phyloP scores from a whole-genome alignment of 1,140 invertebrate genomes.

The Neotoxoptera formosana region DNA sequence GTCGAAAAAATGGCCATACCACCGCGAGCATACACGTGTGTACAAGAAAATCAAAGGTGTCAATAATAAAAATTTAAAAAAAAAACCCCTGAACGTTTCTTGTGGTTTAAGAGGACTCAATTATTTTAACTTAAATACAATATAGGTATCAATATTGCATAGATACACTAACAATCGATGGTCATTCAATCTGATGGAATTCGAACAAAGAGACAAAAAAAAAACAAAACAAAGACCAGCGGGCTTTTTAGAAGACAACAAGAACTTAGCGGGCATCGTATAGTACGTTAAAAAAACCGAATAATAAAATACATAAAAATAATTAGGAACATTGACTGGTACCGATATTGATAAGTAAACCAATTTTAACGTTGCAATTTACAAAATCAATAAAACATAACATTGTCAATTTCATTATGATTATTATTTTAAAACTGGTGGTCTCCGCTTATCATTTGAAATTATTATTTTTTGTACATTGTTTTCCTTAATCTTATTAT shows the following conservation, averaged over 20 bases:
- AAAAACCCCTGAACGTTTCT: background rate
- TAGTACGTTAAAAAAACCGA: background rate
- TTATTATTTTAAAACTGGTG: background rate
- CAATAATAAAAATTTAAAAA: background rate
- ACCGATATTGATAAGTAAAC: background rate
- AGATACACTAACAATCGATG: background rate
- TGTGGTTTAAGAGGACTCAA: background rate
- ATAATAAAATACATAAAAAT: constrained; percentile 3
- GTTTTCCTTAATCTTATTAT: background rate
- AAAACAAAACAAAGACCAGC: background rate
- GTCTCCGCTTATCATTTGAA: background rate
- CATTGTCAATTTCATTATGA: background rate
- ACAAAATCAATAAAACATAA: background rate
- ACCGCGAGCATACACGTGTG: background rate
- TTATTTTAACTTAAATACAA: background rate
- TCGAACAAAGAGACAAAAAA: background rate
- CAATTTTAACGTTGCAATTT: background rate
- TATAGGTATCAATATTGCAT: background rate
- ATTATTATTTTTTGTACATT: constrained; percentile 17
- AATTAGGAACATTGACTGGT: constrained; percentile 19
- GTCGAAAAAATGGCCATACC: background rate
- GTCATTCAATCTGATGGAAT: background rate
- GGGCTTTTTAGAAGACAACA: background rate
- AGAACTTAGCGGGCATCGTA: background rate
- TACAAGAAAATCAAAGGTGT: background rate